A percentile compares a stretch with the other conserved stretches of the same genome.
These are phyloP conservation scores for Apotomis turbidana DNA, from an alignment of 2,888 invertebrate genomes.

Conservation along the genomic window DNA sequence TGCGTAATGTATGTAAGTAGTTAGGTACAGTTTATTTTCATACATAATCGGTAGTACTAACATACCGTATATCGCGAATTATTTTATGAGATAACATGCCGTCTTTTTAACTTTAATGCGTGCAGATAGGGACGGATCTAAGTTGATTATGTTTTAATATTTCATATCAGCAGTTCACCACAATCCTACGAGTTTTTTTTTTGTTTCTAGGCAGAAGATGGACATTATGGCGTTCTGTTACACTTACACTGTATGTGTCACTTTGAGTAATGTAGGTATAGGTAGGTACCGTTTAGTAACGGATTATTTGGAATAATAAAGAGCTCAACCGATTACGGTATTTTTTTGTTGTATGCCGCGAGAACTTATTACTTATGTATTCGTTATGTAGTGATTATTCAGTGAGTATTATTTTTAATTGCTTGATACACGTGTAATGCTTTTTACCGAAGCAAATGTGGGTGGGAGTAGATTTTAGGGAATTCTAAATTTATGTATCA, in stretches of 20 bases:
- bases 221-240: no score
- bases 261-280: background rate
- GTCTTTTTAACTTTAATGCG: slow-evolving; percentile 10
- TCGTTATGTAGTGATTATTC: background rate
- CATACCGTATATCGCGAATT: slow-evolving; percentile 2
- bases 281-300: slow-evolving; percentile 8
- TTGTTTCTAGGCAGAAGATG: background rate
- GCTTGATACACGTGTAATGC: background rate
- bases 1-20: no score
- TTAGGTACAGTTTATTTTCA: background rate
- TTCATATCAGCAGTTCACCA: background rate
- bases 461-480: no score
- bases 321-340: background rate
- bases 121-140: background rate
- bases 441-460: background rate
- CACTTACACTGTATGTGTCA: background rate
- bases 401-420: background rate
- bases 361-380: background rate
- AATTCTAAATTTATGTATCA: no score
- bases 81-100: background rate
- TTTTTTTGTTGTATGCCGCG: background rate
- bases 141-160: background rate
- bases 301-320: slow-evolving; percentile 3
- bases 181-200: slow-evolving; percentile 12
- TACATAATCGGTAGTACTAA: slow-evolving; percentile 17